Base-by-base conservation (phyloP, 92 coral and sea anemone species). In the Parazoanthus darwini region DNA sequence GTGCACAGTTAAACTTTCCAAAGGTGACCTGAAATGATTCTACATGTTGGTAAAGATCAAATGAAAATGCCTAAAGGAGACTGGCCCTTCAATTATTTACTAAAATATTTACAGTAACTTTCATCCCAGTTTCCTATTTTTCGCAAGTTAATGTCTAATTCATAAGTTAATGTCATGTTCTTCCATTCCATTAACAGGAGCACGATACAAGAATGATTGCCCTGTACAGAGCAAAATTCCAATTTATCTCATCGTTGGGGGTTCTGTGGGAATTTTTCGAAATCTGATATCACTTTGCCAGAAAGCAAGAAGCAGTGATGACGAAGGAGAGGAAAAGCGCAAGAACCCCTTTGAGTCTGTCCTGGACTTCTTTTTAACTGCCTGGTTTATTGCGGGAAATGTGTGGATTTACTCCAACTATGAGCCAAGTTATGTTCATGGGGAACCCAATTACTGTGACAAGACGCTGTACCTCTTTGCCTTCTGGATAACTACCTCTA, bases 371-470 rank as follows among this genome's bases (percentile, higher is more conserved):
- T 97, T 97, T 85, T 90, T 94, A 36, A 91, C 93, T 56, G 92
- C 92, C 77, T 97, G 99, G 99, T 97, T 97, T 91, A 97, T 97
- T 46, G 91, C 95, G 38, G 99, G 99, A 33, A 97, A 97, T 85
- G 98, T 93, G 63, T 97, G 99, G 99, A 97, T 97, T 79, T 97
- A 97, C 46, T 87, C 89, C 43, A 91, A 90, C 91, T 89, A 95
- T 74, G 22, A 92, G 81, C 98, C 96, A 22, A 36, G 44, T 16
- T 89, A 75, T 74, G 0, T 25, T 15, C 0, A 50, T 56, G 3
- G 37, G 0, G 46, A 54, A 20, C 38, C 33, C 33, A 29, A 37
- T 0, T 97, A 97, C 86, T 97, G 99, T 87, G 8, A 97, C 78
- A 20, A 94, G 86, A 97, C 99, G n/a, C 86, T 97, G 86, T 97